Conservation (phyloP, 2,797 vertebrate species). For the Tenualosa thibaudeaui region DNA sequence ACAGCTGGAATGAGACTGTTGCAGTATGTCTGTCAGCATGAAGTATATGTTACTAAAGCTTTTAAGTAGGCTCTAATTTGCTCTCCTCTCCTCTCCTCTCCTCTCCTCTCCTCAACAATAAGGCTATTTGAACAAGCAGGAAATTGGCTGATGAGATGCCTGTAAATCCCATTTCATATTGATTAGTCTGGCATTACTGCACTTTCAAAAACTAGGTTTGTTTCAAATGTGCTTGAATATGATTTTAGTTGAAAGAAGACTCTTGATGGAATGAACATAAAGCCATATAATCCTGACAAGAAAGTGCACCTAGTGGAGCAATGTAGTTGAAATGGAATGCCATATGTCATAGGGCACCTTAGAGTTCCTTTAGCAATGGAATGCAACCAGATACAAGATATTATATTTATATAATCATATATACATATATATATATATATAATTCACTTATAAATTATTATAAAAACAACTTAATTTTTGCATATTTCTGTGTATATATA, state of each 20-base stretch:
- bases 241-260: not conserved
- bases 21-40: slow-evolving; percentile 71
- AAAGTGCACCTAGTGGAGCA: not conserved
- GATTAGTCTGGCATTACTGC: not conserved
- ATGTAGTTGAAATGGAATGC: not conserved
- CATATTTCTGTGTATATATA: too few relatives aligned
- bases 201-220: not conserved
- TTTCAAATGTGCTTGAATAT: slow-evolving; percentile 1
- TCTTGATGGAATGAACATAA: not conserved
- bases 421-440: too few relatives aligned
- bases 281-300: not conserved
- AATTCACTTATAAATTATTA: too few relatives aligned
- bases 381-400: too few relatives aligned
- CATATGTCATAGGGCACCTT: too few relatives aligned
- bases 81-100: not conserved
- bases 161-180: slow-evolving; percentile 25
- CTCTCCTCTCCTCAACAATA: not conserved
- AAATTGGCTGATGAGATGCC: slow-evolving; percentile 9
- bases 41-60: not conserved
- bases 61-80: not conserved
- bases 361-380: too few relatives aligned
- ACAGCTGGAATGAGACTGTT: slow-evolving; percentile 96
- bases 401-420: too few relatives aligned
- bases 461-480: too few relatives aligned
- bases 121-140: slow-evolving; percentile 1